Evolutionary conservation across 2,113 vertebrate species (phyloP).

Genomic region (Thinocorus orbignyianus): DNA sequence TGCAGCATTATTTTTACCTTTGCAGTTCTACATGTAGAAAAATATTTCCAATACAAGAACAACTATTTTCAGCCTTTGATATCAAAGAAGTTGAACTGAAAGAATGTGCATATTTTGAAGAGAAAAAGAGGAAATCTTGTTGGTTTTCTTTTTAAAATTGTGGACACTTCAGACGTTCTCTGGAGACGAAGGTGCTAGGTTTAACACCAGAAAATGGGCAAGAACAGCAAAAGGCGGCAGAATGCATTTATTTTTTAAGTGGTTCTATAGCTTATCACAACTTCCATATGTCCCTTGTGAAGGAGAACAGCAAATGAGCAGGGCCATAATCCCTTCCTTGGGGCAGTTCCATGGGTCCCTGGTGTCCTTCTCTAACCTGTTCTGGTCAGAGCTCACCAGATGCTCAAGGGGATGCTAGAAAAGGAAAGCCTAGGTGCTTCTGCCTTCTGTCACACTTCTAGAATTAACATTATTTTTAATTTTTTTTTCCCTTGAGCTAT

Average conservation of each 20-base stretch:
- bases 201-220: background rate
- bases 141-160: background rate
- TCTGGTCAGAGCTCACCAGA: background rate
- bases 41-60: background rate
- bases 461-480: background rate
- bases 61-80: background rate
- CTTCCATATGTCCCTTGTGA: background rate
- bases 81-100: background rate
- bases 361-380: background rate
- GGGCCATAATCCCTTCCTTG: fast-evolving
- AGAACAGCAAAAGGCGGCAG: background rate
- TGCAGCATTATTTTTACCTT: background rate
- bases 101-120: background rate
- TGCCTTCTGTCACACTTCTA: background rate
- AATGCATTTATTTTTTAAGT: background rate
- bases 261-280: background rate
- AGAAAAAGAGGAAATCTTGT: background rate
- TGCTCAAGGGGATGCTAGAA: background rate
- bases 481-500: background rate
- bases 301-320: background rate
- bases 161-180: background rate
- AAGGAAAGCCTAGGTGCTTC: background rate
- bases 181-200: background rate
- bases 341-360: background rate
- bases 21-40: background rate